Evolutionary conservation across 2,797 vertebrate genomes (phyloP).

Genomic region (Sebastes hopkinsi): DNA sequence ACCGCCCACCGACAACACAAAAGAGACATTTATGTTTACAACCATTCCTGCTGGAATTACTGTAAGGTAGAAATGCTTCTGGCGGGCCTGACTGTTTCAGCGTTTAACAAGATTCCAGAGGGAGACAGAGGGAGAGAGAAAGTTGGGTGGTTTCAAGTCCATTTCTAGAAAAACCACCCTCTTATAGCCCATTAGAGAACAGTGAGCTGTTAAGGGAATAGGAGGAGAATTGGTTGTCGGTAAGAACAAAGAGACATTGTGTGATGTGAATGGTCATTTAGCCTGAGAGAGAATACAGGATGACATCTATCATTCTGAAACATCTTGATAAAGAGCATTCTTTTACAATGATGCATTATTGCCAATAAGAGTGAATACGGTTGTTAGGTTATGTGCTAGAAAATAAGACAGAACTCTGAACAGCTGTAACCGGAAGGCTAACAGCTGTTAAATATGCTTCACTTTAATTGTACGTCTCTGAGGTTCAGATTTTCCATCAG

Average conservation of each 20-base stretch:
- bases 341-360: background rate
- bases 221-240: slow-evolving; percentile 22
- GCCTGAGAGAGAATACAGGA: background rate
- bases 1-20: slow-evolving; percentile 58
- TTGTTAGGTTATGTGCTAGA: background rate
- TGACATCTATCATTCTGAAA: background rate
- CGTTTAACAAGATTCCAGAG: slow-evolving; percentile 52
- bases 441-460: background rate
- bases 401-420: background rate
- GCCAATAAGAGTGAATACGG: background rate
- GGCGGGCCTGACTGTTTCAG: slow-evolving; percentile 48
- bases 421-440: background rate
- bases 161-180: slow-evolving; percentile 64
- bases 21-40: slow-evolving; percentile 54
- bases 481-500: slow-evolving; percentile 11
- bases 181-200: slow-evolving; percentile 69
- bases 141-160: slow-evolving; percentile 39
- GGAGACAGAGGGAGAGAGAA: background rate
- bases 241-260: slow-evolving; percentile 1
- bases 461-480: background rate
- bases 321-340: background rate
- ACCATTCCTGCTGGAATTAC: slow-evolving; percentile 48
- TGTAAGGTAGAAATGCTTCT: slow-evolving; percentile 44
- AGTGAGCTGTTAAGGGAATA: slow-evolving; percentile 41
- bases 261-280: slow-evolving; percentile 32